A percentile compares a stretch with the other conserved stretches of the same genome.
Evolutionary conservation across 2,113 vertebrate genomes (phyloP).

Genomic region (Aplodontia rufa): DNA sequence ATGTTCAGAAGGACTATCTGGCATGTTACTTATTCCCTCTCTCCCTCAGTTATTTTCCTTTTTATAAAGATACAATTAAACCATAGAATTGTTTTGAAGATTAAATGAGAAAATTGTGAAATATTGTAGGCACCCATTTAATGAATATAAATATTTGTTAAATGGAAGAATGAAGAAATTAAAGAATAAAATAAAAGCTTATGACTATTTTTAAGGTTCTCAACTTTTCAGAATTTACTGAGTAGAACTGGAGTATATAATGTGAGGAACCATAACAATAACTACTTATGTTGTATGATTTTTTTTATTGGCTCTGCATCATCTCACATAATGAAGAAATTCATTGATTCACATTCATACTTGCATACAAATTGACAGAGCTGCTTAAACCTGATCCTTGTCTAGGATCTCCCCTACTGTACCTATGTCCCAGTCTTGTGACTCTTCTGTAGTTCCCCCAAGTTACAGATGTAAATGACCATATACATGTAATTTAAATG

Average conservation of each 20-base stretch:
- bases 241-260: neutral
- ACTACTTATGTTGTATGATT: too few relatives aligned
- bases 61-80: neutral
- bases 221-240: neutral
- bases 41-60: neutral
- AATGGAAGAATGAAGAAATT: conserved; percentile 23
- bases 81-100: neutral
- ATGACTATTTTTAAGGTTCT: neutral
- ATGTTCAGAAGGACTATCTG: neutral
- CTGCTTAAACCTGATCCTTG: too few relatives aligned
- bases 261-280: neutral
- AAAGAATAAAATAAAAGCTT: neutral
- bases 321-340: too few relatives aligned
- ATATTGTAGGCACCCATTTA: neutral
- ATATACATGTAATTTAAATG: too few relatives aligned
- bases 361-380: too few relatives aligned
- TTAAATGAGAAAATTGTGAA: neutral
- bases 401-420: too few relatives aligned
- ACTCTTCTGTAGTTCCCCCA: too few relatives aligned
- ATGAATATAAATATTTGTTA: neutral
- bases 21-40: neutral
- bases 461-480: too few relatives aligned
- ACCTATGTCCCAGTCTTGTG: too few relatives aligned
- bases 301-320: too few relatives aligned
- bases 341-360: too few relatives aligned